These are phyloP conservation scores for Taxidea taxus DNA, from an alignment of 2,113 vertebrate genomes.

Conservation along the genomic window DNA sequence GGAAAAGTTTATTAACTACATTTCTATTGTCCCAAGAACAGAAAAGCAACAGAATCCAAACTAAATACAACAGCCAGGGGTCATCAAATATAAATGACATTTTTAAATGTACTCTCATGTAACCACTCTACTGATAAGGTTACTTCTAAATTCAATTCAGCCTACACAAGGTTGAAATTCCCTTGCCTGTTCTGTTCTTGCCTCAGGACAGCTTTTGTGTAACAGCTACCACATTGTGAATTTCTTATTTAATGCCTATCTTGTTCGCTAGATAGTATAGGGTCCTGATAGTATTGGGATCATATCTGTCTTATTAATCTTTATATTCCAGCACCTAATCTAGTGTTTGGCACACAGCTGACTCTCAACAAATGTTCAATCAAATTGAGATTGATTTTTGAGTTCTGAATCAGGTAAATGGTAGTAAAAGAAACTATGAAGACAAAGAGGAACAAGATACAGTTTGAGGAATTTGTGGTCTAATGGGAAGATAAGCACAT, in stretches of 20 bases:
- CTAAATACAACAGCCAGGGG: background rate
- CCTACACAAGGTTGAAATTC: conserved; percentile 19
- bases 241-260: background rate
- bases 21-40: conserved; percentile 18
- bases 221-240: background rate
- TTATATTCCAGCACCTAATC: background rate
- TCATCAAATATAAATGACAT: conserved; percentile 57
- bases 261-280: background rate
- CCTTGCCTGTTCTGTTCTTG: background rate
- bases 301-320: background rate
- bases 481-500: conserved; percentile 22
- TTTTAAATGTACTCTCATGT: conserved; percentile 26
- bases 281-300: background rate
- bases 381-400: conserved; percentile 39
- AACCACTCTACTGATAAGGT: conserved; percentile 32
- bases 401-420: background rate
- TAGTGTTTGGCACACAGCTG: background rate
- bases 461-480: background rate
- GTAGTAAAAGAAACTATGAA: background rate
- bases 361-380: conserved; percentile 11
- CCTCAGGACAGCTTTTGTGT: background rate
- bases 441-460: conserved; percentile 1
- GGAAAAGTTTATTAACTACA: background rate
- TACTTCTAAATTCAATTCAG: conserved; percentile 24
- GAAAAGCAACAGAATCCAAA: conserved; percentile 21